A percentile compares a stretch with the other conserved stretches of the same genome.
Evolutionary conservation across 2,797 vertebrate species (phyloP).

Genomic region (Acanthornis magna): DNA sequence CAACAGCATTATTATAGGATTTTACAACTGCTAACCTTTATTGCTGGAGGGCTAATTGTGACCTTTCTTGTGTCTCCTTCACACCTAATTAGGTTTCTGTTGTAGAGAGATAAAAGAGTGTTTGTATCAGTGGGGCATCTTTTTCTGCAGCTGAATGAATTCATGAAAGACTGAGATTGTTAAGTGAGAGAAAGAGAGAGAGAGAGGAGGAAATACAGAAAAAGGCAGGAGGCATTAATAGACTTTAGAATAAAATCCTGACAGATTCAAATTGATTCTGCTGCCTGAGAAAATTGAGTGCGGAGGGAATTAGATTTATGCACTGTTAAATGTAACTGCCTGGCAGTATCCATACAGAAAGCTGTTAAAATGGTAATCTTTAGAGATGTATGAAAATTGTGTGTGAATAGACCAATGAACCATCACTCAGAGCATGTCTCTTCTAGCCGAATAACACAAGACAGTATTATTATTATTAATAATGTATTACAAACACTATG

Average conservation of each 20-base stretch:
- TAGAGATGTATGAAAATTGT: conserved; percentile 66
- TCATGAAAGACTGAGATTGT: conserved; percentile 30
- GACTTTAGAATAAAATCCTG: conserved; percentile 73
- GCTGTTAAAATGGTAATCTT: conserved; percentile 74
- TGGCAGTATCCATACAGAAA: conserved; percentile 62
- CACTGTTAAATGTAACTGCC: conserved; percentile 69
- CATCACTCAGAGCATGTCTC: conserved; percentile 33
- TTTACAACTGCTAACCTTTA: conserved; percentile 68
- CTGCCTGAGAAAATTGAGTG: conserved; percentile 72
- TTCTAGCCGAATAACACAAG: conserved; percentile 9
- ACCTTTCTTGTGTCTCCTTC: conserved; percentile 66
- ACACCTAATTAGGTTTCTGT: conserved; percentile 67
- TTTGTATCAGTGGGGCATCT: conserved; percentile 58
- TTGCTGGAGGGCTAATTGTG: conserved; percentile 59
- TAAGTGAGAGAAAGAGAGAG: not conserved
- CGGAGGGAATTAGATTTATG: conserved; percentile 71
- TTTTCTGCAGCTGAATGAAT: conserved; percentile 48
- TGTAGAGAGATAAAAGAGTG: conserved; percentile 71
- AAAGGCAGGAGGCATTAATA: conserved; percentile 58
- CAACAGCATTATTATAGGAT: conserved; percentile 54
- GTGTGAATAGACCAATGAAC: conserved; percentile 62
- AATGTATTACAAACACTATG: conserved; percentile 43
- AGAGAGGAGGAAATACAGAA: not conserved
- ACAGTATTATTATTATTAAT: conserved; percentile 36
- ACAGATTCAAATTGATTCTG: conserved; percentile 75